Evolutionary conservation across 2,797 vertebrate species (phyloP).

Genomic region (Pipistrellus kuhlii): DNA sequence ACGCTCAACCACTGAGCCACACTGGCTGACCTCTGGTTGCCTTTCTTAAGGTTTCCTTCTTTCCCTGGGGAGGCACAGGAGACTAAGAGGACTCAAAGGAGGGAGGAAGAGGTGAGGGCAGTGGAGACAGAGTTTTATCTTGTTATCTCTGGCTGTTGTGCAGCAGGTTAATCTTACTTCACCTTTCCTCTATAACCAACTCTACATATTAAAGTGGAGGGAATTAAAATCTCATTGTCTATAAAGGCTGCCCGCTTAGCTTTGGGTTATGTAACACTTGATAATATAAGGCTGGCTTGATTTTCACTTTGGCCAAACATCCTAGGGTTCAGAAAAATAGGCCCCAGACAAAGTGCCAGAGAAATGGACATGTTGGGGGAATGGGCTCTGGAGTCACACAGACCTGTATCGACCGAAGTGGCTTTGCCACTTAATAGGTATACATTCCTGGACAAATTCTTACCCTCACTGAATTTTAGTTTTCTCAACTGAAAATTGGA

Average conservation of each 20-base stretch:
- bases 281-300: background rate
- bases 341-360: background rate
- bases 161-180: background rate
- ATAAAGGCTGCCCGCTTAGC: background rate
- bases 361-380: background rate
- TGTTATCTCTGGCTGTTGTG: background rate
- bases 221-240: background rate
- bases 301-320: constrained; percentile 17
- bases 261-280: background rate
- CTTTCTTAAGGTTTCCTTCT: constrained; percentile 8
- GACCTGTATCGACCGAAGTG: background rate
- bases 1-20: too few relatives aligned
- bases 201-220: background rate
- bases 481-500: background rate
- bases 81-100: background rate
- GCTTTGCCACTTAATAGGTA: background rate
- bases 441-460: background rate
- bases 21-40: background rate
- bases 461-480: background rate
- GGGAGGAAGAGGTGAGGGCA: background rate
- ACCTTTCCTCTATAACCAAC: background rate
- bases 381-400: background rate
- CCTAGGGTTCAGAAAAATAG: background rate
- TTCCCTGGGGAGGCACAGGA: background rate
- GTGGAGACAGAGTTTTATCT: background rate